Evolutionary conservation across 2,113 vertebrate genomes (phyloP), one percentile per base, ranked within the genome.

Genomic region (Orientallactaga bullata): DNA sequence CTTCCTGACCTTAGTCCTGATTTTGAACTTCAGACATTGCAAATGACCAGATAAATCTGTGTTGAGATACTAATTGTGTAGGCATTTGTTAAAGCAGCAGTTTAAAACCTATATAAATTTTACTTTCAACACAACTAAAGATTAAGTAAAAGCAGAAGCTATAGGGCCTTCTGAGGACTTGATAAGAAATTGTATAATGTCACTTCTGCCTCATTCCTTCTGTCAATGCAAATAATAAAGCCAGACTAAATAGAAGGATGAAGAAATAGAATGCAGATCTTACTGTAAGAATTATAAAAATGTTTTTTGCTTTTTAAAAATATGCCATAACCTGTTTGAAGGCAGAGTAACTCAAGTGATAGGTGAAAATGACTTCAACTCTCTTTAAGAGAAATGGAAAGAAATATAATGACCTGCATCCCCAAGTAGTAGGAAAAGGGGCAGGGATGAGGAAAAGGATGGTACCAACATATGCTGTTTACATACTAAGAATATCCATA

Each of bases 111-210:
- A 66, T 42, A 81, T 47, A 73, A 12, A 32, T 80, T 28, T n/a
- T 32, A 55, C 30, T 93, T 61, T 77, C 42, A 90, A 72, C 21
- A 13, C 5, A 39, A 37, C 42, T 89, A 73, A 61, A 87, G 35
- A 72, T 58, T 21, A 85, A 88, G 90, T 72, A 89, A 85, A 87
- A 88, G 9, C 61, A 84, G 20, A 89, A 89, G 55, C 13, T 63
- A 26, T 11, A 72, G 88, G 6, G 7, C 4, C 39, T 85, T 63
- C 4, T 68, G 10, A 84, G 13, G 11, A 16, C n/a, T 94, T 92
- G 24, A 26, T 69, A 55, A 90, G 10, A 80, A 81, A 39, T 88
- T 89, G 21, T 8, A 77, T 69, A 80, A 28, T 85, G 10, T 81
- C 10, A 63, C n/a, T 81, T 85, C 72, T 91, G 47, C 20, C 28